Conservation (phyloP, 2,797 vertebrate species). For the Eulemur coronatus region DNA sequence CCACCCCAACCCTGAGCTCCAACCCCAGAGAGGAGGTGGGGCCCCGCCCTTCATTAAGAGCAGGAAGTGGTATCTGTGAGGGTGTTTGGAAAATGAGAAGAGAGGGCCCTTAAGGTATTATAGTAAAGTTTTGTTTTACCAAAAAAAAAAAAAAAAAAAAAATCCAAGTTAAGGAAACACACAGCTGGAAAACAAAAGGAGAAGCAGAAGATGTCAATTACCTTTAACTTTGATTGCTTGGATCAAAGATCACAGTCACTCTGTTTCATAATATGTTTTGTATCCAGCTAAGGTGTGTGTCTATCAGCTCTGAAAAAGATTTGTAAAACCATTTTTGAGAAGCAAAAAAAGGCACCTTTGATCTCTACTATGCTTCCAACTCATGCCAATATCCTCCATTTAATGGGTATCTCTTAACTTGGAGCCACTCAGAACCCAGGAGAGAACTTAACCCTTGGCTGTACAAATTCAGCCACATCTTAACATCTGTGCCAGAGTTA, state of each 20-base stretch:
- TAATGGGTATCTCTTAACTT: conserved; percentile 61
- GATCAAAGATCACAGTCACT: conserved; percentile 90
- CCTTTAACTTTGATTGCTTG: conserved; percentile 90
- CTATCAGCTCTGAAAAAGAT: conserved; percentile 93
- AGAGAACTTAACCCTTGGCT: conserved; percentile 50
- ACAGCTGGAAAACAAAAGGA: conserved; percentile 83
- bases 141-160: background rate
- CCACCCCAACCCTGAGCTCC: conserved; percentile 45
- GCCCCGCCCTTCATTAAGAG: background rate
- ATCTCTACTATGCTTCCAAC: conserved; percentile 61
- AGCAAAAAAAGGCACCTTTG: conserved; percentile 86
- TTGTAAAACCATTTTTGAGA: conserved; percentile 91
- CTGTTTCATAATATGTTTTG: conserved; percentile 92
- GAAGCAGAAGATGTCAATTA: conserved; percentile 88
- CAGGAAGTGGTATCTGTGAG: conserved; percentile 6
- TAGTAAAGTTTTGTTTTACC: background rate
- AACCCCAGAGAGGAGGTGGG: background rate
- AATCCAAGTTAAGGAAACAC: conserved; percentile 81
- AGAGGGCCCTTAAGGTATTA: background rate
- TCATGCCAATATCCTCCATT: conserved; percentile 75
- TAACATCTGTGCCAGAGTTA: background rate
- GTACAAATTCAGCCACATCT: conserved; percentile 42
- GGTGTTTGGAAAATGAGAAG: conserved; percentile 45
- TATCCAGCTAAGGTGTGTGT: conserved; percentile 93
- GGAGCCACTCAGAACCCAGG: conserved; percentile 63